Evolutionary conservation across 2,113 vertebrate genomes (phyloP), one percentile per base, ranked within the genome.

Genomic region (Plecotus auritus): DNA sequence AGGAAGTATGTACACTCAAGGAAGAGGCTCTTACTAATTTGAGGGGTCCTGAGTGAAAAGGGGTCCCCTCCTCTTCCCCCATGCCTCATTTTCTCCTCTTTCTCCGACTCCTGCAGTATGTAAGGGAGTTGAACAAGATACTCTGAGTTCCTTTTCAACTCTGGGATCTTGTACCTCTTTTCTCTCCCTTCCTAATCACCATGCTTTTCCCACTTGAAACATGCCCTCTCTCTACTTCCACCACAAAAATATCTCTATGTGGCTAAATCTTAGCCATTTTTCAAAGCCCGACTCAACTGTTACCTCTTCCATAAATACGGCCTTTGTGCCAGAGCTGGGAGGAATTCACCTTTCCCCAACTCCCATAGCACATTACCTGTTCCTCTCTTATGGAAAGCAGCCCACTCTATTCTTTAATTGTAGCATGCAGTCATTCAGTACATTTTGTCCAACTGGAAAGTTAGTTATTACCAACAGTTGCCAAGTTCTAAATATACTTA

Each of bases 171-270:
- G 14, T 32, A 23, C 76, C 47, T 93, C 54, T 78, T 40, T 23
- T 81, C 49, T 76, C n/a, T 66, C 37, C 47, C 47, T 32, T 73
- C 61, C 47, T 69, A 80, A 54, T 42, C 40, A 69, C 35, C 67
- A 92, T 7, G 17, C 73, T 93, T 95, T 83, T 59, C n/a, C 45
- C 67, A 81, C 9, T 69, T 85, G 67, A 82, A 94, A 93, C 67
- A 42, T 35, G 45, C 59, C 18, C 22, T 47, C 28, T 81, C 42
- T 84, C 26, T n/a, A 51, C 7, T 16, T 81, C 35, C n/a, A 74
- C 16, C 10, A 37, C n/a, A 16, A 61, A 90, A 83, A 74, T 64
- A 37, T 82, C 26, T 72, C 59, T 61, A 1, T 45, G 61, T 59
- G 26, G 54, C 51, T 91, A 61, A 77, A 47, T 28, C 30, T 82